A percentile compares a stretch with the other conserved stretches of the same genome.
These are phyloP conservation scores for Pyrocephalus nanus DNA, from an alignment of 2,797 vertebrate species.

Conservation along the genomic window DNA sequence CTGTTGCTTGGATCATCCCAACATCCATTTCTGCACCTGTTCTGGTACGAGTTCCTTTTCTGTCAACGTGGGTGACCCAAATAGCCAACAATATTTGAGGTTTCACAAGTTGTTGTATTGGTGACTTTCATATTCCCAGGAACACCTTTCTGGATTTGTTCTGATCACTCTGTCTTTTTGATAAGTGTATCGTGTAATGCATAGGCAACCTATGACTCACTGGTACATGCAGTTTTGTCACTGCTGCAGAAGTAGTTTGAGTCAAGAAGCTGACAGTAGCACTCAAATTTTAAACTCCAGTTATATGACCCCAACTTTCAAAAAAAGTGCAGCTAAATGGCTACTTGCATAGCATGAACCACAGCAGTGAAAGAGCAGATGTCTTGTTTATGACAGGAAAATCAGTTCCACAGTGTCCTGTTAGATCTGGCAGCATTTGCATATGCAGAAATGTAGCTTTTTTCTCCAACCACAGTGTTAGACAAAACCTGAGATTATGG, in stretches of 20 bases:
- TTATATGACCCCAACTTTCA: neutral
- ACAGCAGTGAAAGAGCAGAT: neutral
- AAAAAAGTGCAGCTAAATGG: neutral
- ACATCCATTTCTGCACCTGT: slow-evolving; percentile 48
- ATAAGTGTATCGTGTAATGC: neutral
- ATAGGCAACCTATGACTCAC: neutral
- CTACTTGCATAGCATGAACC: neutral
- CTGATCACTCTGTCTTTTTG: neutral
- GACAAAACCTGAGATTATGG: neutral
- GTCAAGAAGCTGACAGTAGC: neutral
- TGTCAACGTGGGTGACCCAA: neutral
- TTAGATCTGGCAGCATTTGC: neutral
- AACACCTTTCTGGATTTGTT: neutral
- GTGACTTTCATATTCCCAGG: neutral
- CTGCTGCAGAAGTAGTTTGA: neutral
- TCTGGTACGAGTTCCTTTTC: neutral
- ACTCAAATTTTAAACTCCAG: neutral
- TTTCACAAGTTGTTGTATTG: neutral
- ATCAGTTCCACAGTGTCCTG: neutral
- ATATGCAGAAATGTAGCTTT: neutral
- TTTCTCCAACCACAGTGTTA: neutral
- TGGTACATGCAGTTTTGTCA: neutral
- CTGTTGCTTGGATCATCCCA: slow-evolving; percentile 5
- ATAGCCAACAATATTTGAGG: rapidly evolving
- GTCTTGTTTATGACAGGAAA: neutral